Evolutionary conservation across 2,113 vertebrate genomes (phyloP).

Genomic region (Platysteira castanea): DNA sequence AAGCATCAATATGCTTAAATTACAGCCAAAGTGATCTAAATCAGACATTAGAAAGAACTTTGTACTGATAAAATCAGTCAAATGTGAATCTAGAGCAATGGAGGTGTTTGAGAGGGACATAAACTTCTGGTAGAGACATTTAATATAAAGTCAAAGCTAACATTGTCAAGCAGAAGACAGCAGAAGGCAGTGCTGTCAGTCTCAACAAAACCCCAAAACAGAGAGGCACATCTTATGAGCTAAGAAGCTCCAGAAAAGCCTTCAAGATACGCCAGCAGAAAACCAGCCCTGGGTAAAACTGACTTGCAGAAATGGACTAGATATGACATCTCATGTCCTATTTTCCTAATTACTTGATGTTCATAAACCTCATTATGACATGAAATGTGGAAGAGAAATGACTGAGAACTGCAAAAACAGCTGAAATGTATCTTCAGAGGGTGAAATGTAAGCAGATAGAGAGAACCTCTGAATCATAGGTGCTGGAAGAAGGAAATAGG

Average conservation of each 20-base stretch:
- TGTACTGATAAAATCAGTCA: background rate
- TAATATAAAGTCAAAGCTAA: background rate
- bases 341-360: fast-evolving
- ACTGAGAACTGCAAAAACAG: background rate
- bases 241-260: background rate
- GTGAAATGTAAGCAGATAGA: background rate
- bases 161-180: background rate
- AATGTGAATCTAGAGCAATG: background rate
- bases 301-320: background rate
- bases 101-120: background rate
- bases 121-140: background rate
- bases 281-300: background rate
- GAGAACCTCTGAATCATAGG: background rate
- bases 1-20: background rate
- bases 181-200: background rate
- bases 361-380: background rate
- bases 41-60: background rate
- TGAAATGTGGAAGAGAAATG: background rate
- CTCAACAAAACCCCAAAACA: background rate
- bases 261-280: background rate
- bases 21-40: background rate
- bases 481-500: background rate
- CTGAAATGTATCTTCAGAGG: background rate
- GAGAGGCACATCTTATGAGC: background rate
- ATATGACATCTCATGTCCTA: background rate